Conservation (phyloP, 2,113 vertebrate genomes). For the Neogale vison region DNA sequence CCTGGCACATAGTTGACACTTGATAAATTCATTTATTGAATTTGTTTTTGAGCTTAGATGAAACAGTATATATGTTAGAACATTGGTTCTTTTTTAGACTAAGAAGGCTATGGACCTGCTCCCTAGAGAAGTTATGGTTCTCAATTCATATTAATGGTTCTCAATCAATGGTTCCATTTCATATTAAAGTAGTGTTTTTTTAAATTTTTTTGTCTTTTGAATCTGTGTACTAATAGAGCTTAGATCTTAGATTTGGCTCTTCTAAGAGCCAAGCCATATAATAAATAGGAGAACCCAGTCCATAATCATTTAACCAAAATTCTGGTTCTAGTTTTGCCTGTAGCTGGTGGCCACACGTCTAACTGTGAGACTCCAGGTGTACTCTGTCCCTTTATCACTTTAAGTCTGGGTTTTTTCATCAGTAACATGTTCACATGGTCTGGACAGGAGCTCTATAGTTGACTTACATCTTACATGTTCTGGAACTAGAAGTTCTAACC, state of each 20-base stretch:
- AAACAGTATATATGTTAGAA: neutral
- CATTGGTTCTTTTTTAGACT: slow-evolving; percentile 3
- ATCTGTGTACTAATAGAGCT: neutral
- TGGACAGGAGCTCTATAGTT: neutral
- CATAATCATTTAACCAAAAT: slow-evolving; percentile 9
- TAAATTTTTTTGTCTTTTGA: neutral
- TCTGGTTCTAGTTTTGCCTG: neutral
- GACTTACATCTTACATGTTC: neutral
- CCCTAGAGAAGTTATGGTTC: neutral
- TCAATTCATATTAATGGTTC: neutral
- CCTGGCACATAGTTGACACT: neutral
- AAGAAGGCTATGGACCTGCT: neutral
- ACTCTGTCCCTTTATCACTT: neutral
- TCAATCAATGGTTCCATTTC: neutral
- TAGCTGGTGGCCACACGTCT: neutral
- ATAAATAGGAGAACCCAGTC: neutral
- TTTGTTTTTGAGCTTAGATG: neutral
- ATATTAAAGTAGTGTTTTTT: neutral
- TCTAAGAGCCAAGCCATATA: neutral
- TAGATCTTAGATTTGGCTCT: neutral
- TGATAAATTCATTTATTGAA: neutral
- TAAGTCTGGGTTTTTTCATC: neutral
- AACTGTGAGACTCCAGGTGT: neutral
- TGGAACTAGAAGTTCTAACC: neutral
- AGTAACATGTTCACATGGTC: neutral